Conservation (phyloP, 2,888 invertebrate species). For the Sussaba pulchella region DNA sequence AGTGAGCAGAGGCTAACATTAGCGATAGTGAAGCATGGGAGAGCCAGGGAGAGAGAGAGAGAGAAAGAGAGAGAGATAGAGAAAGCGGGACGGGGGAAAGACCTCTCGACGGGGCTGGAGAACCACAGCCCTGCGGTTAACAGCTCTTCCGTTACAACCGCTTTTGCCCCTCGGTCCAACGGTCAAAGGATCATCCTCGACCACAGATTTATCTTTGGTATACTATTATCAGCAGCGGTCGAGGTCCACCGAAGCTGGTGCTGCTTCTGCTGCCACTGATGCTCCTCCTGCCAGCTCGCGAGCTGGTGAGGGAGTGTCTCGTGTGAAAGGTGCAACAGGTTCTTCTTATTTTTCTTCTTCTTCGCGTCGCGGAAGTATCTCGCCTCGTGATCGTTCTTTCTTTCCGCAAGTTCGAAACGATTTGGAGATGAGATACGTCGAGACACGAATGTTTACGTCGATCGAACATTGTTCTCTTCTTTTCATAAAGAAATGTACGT, state of each 20-base stretch:
- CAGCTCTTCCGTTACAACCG: conserved; percentile 61
- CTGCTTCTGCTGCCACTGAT: conserved; percentile 10
- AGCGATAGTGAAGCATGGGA: background rate
- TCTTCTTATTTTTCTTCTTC: conserved; percentile 40
- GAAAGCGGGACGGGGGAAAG: conserved; percentile 20
- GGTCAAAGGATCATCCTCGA: conserved; percentile 67
- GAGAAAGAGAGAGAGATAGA: conserved; percentile 29
- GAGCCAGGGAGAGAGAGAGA: conserved; percentile 17
- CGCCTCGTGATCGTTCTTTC: conserved; percentile 51
- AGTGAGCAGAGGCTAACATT: background rate
- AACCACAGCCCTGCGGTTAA: conserved; percentile 63
- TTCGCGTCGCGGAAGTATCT: conserved; percentile 62
- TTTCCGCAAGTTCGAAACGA: conserved; percentile 49
- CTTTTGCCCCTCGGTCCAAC: conserved; percentile 53
- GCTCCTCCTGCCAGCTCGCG: conserved; percentile 10
- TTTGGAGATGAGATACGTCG: conserved; percentile 56
- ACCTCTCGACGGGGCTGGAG: conserved; percentile 28
- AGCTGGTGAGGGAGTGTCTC: conserved; percentile 52
- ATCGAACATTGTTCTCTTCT: conserved; percentile 16
- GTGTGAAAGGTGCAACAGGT: conserved; percentile 66
- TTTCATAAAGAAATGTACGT: no score
- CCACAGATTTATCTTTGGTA: conserved; percentile 65
- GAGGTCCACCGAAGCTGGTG: conserved; percentile 14
- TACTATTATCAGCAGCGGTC: conserved; percentile 58
- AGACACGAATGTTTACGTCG: conserved; percentile 15